Percentiles rank a stretch among this genome's conserved stretches.
phyloP scores from a whole-genome alignment of 2,113 vertebrate genomes.

The Pseudorasbora parva region DNA sequence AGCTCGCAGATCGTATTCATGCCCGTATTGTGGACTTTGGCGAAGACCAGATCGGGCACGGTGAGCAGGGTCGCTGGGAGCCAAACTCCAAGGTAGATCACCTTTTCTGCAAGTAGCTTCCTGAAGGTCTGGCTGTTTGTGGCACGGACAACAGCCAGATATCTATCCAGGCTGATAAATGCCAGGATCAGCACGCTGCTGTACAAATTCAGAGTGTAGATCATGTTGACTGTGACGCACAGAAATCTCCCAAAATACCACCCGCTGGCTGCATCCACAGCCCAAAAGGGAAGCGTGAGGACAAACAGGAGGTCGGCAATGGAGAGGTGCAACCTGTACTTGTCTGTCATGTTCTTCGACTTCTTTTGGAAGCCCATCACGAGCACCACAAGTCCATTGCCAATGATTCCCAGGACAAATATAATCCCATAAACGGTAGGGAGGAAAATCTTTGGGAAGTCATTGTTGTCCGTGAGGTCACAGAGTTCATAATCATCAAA shows the following conservation, averaged over 20 bases:
- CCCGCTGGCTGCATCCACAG: conserved; percentile 85
- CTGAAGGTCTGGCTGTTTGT: conserved; percentile 90
- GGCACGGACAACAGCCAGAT: conserved; percentile 92
- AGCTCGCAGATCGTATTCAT: conserved; percentile 82
- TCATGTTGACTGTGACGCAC: conserved; percentile 90
- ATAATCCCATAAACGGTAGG: conserved; percentile 91
- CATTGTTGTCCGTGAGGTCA: conserved; percentile 67
- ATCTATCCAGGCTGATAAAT: conserved; percentile 95
- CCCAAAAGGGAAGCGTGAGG: conserved; percentile 95
- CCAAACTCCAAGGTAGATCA: conserved; percentile 94
- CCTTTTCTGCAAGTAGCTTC: conserved; percentile 85
- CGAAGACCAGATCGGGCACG: conserved; percentile 91
- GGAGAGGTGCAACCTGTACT: conserved; percentile 94
- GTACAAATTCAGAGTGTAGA: conserved; percentile 97
- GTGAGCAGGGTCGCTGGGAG: conserved; percentile 89
- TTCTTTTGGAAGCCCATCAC: conserved; percentile 99
- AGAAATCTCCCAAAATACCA: conserved; percentile 91
- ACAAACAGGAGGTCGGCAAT: conserved; percentile 95
- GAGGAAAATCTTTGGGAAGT: conserved; percentile 90
- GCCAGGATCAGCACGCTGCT: conserved; percentile 96
- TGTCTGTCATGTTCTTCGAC: conserved; percentile 93
- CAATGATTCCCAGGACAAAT: conserved; percentile 88
- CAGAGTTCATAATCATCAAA: conserved; percentile 80
- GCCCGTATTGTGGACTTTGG: conserved; percentile 63
- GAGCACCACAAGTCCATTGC: conserved; percentile 92